phyloP scores from a whole-genome alignment of 2,797 vertebrate genomes.

The Darevskia nairensis region DNA sequence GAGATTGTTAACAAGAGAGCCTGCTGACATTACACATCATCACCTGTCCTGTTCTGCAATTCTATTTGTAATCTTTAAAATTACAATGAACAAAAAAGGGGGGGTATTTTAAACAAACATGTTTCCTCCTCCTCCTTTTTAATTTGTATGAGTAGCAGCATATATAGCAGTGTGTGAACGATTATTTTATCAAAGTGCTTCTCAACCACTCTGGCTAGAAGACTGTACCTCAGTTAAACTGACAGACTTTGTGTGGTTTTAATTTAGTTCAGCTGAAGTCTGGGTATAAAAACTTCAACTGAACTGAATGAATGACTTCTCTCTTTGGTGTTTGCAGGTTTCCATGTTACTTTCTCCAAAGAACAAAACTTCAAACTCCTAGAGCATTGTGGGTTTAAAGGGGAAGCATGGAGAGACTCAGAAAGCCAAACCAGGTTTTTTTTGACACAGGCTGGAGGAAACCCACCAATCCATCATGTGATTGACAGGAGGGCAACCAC shows the following conservation, averaged over 20 bases:
- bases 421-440: too few relatives aligned
- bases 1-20: conserved; percentile 6
- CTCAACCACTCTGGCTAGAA: accelerated
- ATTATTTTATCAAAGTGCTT: neutral
- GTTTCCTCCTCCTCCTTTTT: neutral
- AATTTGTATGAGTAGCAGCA: neutral
- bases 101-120: neutral
- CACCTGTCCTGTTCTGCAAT: conserved; percentile 28
- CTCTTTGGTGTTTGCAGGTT: neutral
- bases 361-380: neutral
- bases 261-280: neutral
- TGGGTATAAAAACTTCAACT: neutral
- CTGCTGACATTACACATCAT: conserved; percentile 26
- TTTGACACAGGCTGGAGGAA: too few relatives aligned
- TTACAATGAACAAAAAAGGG: neutral
- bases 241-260: too few relatives aligned
- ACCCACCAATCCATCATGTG: too few relatives aligned
- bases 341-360: neutral
- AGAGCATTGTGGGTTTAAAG: neutral
- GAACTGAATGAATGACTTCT: neutral
- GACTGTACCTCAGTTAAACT: neutral
- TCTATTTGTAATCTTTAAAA: neutral
- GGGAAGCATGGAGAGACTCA: too few relatives aligned
- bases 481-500: too few relatives aligned
- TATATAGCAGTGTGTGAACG: neutral